Evolutionary conservation across 2,888 invertebrate genomes (phyloP), one percentile per base, ranked within the genome.

Genomic region (Eudasyphora cyanicolor): DNA sequence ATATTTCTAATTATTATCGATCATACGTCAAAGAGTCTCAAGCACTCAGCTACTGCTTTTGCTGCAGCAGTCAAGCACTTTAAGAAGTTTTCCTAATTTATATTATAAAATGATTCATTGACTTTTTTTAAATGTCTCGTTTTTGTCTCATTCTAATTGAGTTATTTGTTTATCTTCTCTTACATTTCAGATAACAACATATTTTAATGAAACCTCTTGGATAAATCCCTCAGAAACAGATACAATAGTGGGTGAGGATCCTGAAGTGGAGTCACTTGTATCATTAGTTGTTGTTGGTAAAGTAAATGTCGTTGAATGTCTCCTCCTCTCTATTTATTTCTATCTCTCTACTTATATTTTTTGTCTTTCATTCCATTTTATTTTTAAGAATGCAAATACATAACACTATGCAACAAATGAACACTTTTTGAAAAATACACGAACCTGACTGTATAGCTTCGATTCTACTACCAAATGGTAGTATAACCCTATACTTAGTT

Each of bases 251-350:
- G 94, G 94, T 89, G 94, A 94, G 88, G 94, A 94, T 89, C 95
- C 95, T 87, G 96, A 96, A 91, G 94, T 96, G 88, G 95, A 96
- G 90, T 96, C 96, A 84, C 93, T 96, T 91, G 94, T 96, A 91
- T 96, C 96, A 87, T 95, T 96, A 93, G 93, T 96, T 91, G 94
- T 96, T 92, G 96, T 96, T 92, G 96, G 96, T 96, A 92, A 94
- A 91, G 92, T 92, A 92, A 92, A 91, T 92, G 92, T 91, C 91
- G 90, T 91, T 90, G 90, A 90, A 90, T 89, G 91, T 90, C 86
- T 88, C 87, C 14, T 21, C 42, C 67, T 67, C 19, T 21, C 64
- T 38, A 35, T n/a, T n/a, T n/a, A n/a, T 38, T 38, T 21, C 38
- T 38, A 5, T 10, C 38, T 38, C 4, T 38, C 38, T 38, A 8